Base-by-base conservation (phyloP, 2,797 vertebrate species). In the Cottoperca gobio region DNA sequence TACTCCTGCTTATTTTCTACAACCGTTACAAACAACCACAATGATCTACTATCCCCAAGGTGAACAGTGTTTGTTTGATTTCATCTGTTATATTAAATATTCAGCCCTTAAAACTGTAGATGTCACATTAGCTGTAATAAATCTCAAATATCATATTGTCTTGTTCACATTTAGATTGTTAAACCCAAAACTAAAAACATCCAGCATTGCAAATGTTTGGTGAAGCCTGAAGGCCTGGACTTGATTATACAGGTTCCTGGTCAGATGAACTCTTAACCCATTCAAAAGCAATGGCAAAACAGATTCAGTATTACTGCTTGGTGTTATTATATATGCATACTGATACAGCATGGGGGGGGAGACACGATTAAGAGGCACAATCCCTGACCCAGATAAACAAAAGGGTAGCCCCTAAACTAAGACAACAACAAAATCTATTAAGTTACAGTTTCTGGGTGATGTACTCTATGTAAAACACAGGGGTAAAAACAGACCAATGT, bases 381-480 rank as follows among this genome's bases (percentile, higher is more conserved):
- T 75, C 78, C 76, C 45, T 86, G 86, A 83, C 81, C 81, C 72
- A 83, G 59, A 86, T 61, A 77, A 89, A 89, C 76, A 88, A 77
- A 65, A 54, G 26, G 19, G 24, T 11, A 24, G 17, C 28, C 72
- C 58, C 14, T 60, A 60, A 75, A 37, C 33, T 17, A 24, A 67
- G 7, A 65, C 58, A 65, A 52, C 68, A 71, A 63, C 23, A 6
- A 37, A 21, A 54, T 23, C 16, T 21, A 26, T 50, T 21, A 28
- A 63, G 24, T 28, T 12, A 16, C 42, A 72, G 59, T 64, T 5
- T 43, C 6, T 46, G 2, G n/a, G 14, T 35, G 14, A 21, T 24
- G 7, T 8, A 3, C 21, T 37, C 40, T 8, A 8, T 24, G 62
- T 67, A n/a, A 67, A 76, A 62, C 57, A 66, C 14, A 28, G 19